These are phyloP conservation scores for Herminia tarsipennalis DNA, from an alignment of 2,888 invertebrate species.

Conservation along the genomic window DNA sequence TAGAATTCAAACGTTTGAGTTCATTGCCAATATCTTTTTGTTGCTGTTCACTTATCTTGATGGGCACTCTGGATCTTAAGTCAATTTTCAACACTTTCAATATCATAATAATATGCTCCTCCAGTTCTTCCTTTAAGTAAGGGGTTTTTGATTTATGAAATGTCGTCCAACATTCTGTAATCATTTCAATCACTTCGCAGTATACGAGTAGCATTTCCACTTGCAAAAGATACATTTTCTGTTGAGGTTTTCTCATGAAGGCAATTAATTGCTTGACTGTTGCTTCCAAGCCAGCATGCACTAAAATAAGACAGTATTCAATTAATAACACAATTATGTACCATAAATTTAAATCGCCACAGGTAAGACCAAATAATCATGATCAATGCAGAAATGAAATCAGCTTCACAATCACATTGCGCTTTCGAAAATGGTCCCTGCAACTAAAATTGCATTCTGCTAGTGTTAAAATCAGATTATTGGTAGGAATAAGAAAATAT, in stretches of 20 bases:
- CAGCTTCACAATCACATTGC: too few species aligned
- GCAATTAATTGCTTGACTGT: not conserved
- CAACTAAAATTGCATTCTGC: too few species aligned
- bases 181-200: slow-evolving; percentile 58
- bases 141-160: slow-evolving; percentile 34
- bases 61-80: slow-evolving; percentile 21
- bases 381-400: too few species aligned
- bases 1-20: slow-evolving; percentile 62
- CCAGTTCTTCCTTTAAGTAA: slow-evolving; percentile 42
- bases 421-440: too few species aligned
- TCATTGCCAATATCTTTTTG: slow-evolving; percentile 67
- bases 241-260: slow-evolving; percentile 15
- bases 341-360: too few species aligned
- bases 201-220: slow-evolving; percentile 59
- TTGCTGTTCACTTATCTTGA: slow-evolving; percentile 71
- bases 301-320: too few species aligned
- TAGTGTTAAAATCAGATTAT: too few species aligned
- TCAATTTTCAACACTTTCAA: slow-evolving; percentile 49
- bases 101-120: slow-evolving; percentile 46
- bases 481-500: too few species aligned
- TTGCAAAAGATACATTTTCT: slow-evolving; percentile 52
- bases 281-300: not conserved
- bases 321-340: too few species aligned
- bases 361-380: too few species aligned
- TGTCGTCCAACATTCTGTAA: slow-evolving; percentile 52